Evolutionary conservation across 2,888 invertebrate genomes (phyloP).

Genomic region (Phalera bucephala): DNA sequence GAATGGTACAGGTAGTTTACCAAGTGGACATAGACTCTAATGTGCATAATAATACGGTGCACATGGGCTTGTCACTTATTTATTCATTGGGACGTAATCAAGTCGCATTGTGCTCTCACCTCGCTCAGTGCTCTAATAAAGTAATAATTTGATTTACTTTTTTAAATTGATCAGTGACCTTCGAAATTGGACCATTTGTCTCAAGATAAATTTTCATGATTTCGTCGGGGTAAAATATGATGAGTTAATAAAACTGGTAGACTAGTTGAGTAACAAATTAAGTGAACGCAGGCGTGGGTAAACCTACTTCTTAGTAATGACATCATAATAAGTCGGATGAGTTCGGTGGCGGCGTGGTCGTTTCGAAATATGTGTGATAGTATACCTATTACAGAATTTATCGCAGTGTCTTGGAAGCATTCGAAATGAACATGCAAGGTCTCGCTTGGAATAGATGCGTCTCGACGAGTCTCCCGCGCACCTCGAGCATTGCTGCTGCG

Average conservation of each 20-base stretch:
- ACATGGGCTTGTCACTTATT: conserved; percentile 47
- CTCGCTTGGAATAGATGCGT: conserved; percentile 71
- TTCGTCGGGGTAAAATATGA: too few relatives aligned
- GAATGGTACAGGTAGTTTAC: conserved; percentile 17
- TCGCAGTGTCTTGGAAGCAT: conserved; percentile 20
- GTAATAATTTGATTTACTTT: too few relatives aligned
- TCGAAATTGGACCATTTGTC: background rate
- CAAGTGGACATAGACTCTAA: conserved; percentile 25
- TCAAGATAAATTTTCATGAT: background rate
- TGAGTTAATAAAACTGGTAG: too few relatives aligned
- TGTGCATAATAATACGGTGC: conserved; percentile 50
- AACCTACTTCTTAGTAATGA: conserved; percentile 6
- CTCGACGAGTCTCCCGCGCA: conserved; percentile 69
- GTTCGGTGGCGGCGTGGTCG: background rate
- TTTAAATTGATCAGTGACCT: background rate
- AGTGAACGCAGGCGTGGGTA: conserved; percentile 6
- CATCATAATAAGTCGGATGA: conserved; percentile 6
- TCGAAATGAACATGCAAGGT: conserved; percentile 59
- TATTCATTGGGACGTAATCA: conserved; percentile 53
- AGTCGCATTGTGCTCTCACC: conserved; percentile 38
- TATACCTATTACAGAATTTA: conserved; percentile 6
- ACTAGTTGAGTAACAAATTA: conserved; percentile 1
- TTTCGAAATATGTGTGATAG: background rate
- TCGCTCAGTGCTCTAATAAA: background rate
- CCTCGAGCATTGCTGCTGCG: conserved; percentile 59